These are phyloP conservation scores for Triplophysa yarkandensis DNA, from an alignment of 2,797 vertebrate genomes.

Conservation along the genomic window DNA sequence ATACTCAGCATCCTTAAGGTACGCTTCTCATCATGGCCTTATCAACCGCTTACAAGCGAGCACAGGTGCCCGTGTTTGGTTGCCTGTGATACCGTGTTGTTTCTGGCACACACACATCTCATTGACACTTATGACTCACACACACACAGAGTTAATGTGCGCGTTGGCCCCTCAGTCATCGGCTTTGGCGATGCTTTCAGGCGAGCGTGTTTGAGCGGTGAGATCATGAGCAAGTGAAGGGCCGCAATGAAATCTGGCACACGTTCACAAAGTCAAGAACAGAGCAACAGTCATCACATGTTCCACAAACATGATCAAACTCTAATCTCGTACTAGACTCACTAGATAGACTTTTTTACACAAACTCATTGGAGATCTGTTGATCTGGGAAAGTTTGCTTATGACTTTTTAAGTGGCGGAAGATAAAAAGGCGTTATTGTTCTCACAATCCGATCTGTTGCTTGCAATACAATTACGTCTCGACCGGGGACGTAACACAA, in stretches of 20 bases:
- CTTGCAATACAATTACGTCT: conserved; percentile 46
- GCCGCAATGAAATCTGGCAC: conserved; percentile 82
- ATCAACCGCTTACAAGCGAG: conserved; percentile 4
- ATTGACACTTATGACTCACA: conserved; percentile 26
- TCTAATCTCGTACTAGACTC: conserved; percentile 4
- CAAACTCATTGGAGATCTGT: not conserved
- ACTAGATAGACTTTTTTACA: too few relatives aligned
- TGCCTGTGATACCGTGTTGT: not conserved
- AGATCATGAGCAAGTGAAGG: conserved; percentile 80
- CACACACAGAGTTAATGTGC: conserved; percentile 21
- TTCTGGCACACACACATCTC: conserved; percentile 4
- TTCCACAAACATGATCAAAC: conserved; percentile 74
- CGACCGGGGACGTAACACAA: conserved; percentile 19
- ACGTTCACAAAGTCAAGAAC: conserved; percentile 24
- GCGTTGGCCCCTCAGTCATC: conserved; percentile 43
- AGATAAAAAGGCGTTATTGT: conserved; percentile 25
- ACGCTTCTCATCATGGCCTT: conserved; percentile 24
- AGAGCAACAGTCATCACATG: conserved; percentile 76
- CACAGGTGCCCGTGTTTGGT: conserved; percentile 19
- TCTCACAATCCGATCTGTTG: conserved; percentile 33
- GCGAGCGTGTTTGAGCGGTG: conserved; percentile 79
- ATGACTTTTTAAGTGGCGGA: conserved; percentile 25
- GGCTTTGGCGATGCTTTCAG: conserved; percentile 68
- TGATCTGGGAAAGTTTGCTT: conserved; percentile 17
- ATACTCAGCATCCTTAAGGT: conserved; percentile 16